A percentile compares a stretch with the other conserved stretches of the same genome.
Evolutionary conservation across 2,888 invertebrate genomes (phyloP).

Genomic region (Miltochrista miniata): DNA sequence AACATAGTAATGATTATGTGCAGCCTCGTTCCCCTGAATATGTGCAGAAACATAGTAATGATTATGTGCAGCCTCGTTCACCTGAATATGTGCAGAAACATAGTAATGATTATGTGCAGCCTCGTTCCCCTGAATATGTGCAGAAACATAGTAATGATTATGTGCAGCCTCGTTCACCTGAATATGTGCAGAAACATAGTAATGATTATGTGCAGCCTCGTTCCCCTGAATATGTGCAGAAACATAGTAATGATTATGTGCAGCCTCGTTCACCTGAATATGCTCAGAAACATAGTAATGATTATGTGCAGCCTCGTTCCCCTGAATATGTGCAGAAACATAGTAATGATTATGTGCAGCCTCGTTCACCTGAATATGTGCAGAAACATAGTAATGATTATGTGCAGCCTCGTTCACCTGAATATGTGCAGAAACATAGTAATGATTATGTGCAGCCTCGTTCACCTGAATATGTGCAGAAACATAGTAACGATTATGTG

Average conservation of each 20-base stretch:
- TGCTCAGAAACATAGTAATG: not conserved
- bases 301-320: not conserved
- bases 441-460: conserved; percentile 1
- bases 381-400: conserved; percentile 48
- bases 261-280: not conserved
- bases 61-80: too few relatives aligned
- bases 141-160: conserved; percentile 2
- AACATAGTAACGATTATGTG: not conserved
- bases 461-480: not conserved
- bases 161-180: not conserved
- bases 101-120: too few relatives aligned
- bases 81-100: too few relatives aligned
- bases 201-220: conserved; percentile 4
- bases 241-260: not conserved
- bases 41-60: too few relatives aligned
- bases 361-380: conserved; percentile 3
- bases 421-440: not conserved
- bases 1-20: not conserved
- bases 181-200: not conserved
- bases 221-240: not conserved
- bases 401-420: not conserved
- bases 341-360: conserved; percentile 40
- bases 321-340: not conserved
- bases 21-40: too few relatives aligned
- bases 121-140: not conserved